A percentile compares a stretch with the other conserved stretches of the same genome.
Evolutionary conservation across 2,797 vertebrate species (phyloP).

Genomic region (Acanthis flammea): DNA sequence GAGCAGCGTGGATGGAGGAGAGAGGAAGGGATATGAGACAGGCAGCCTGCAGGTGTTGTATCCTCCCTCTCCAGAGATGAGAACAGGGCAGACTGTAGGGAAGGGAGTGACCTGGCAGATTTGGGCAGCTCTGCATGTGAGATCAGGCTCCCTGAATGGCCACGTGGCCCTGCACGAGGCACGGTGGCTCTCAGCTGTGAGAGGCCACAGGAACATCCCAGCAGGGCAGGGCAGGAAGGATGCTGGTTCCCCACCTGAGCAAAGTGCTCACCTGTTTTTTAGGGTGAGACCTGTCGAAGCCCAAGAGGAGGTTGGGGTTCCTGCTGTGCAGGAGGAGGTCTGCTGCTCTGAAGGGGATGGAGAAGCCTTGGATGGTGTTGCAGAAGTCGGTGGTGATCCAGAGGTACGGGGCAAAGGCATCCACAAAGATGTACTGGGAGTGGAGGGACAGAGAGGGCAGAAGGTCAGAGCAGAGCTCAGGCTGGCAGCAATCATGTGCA

Average conservation of each 20-base stretch:
- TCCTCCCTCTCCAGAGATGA: background rate
- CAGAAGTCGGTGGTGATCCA: conserved; percentile 97
- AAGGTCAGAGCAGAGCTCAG: background rate
- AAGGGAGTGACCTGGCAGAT: background rate
- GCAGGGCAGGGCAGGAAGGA: background rate
- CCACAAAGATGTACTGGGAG: conserved; percentile 91
- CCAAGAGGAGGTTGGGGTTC: conserved; percentile 85
- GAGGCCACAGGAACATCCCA: background rate
- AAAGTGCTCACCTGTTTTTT: conserved; percentile 85
- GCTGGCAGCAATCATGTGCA: background rate
- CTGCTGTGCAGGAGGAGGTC: conserved; percentile 90
- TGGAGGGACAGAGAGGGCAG: background rate
- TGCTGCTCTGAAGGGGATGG: conserved; percentile 88
- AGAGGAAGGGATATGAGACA: background rate
- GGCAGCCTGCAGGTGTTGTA: background rate
- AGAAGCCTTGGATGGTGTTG: conserved; percentile 84
- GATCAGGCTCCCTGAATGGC: background rate
- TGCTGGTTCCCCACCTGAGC: fast-evolving
- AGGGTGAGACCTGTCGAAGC: conserved; percentile 90
- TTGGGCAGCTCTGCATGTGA: background rate
- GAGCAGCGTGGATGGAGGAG: fast-evolving
- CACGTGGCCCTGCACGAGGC: background rate
- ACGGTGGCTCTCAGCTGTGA: background rate
- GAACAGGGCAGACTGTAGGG: background rate
- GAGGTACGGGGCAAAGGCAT: conserved; percentile 86